Evolutionary conservation across 2,888 invertebrate species (phyloP), one percentile per base, ranked within the genome.

Genomic region (Pristionchus arcanus): DNA sequence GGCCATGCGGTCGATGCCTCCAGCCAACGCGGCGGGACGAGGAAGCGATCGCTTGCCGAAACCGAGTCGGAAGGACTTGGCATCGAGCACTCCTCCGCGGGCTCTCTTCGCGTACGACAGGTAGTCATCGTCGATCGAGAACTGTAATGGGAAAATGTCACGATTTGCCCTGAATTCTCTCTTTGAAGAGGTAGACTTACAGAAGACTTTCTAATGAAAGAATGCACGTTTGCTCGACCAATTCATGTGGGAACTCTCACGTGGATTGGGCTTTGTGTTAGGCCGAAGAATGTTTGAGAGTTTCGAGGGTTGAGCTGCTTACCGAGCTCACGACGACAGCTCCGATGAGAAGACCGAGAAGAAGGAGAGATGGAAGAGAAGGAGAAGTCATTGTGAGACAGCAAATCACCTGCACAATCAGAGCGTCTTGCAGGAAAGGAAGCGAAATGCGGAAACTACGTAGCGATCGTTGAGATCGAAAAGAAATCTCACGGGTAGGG

Each of bases 1-100:
- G 15, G 84, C 89, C 83, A 71, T 84, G 28, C 34, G 84, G 49
- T 89, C 89, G 37, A 89, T 63, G 16, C 89, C 83, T n/a, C 63
- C 66, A 28, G n/a, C 13, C 21, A 63, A 25, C 4, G n/a, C 55
- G 13, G 37, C 21, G 0, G 63, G 63, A 63, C 71, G 71, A 31
- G 87, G 87, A 21, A 42, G 49, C 28, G 63, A 53, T 37, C 89
- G 15, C 85, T 89, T 89, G 0, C 89, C 89, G 53, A 89, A 84
- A 34, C 55, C 42, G 71, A 89, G 68, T 9, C 59, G 85, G 85
- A 89, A 89, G 25, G 53, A 55, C 15, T 34, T 66, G 68, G 68
- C 83, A 31, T 89, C 89, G 71, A 89, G 55, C 3, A 11, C 74
- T 16, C 63, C 66, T 0, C 21, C 31, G 2, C 49, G 19, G 7